Evolutionary conservation across 1,140 invertebrate species (phyloP).

Genomic region (Drosophila kanapiae): DNA sequence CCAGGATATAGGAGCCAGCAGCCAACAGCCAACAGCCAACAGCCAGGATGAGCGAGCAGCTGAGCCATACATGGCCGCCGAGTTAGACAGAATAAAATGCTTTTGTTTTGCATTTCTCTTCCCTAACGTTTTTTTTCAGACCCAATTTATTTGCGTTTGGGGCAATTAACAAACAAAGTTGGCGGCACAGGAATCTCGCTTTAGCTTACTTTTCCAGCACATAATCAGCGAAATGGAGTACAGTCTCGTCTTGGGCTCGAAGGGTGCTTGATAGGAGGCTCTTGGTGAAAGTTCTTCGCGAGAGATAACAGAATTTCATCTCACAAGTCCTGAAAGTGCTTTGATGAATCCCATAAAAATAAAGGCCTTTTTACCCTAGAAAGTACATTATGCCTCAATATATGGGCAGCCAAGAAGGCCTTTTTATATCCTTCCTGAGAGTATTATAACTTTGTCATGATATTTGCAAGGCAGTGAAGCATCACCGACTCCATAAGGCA

Average conservation of each 20-base stretch:
- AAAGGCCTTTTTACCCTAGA: background rate
- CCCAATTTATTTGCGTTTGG: constrained; percentile 37
- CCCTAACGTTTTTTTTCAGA: background rate
- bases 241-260: background rate
- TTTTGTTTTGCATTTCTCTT: constrained; percentile 23
- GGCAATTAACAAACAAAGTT: constrained; percentile 50
- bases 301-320: no score
- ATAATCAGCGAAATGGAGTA: constrained; percentile 2
- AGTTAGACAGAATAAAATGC: constrained; percentile 11
- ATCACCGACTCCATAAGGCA: no score
- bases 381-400: background rate
- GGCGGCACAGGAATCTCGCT: background rate
- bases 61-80: constrained; percentile 19
- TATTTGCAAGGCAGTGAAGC: no score
- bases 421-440: no score
- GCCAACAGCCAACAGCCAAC: background rate
- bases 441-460: no score
- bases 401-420: no score
- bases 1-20: background rate
- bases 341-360: background rate
- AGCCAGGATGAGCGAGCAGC: constrained; percentile 4
- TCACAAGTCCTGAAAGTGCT: background rate
- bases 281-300: background rate
- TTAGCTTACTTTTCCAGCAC: background rate
- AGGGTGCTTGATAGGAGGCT: background rate